Evolutionary conservation across 2,888 invertebrate species (phyloP), one percentile per base, ranked within the genome.

Genomic region (Hirtodrosophila confusa): DNA sequence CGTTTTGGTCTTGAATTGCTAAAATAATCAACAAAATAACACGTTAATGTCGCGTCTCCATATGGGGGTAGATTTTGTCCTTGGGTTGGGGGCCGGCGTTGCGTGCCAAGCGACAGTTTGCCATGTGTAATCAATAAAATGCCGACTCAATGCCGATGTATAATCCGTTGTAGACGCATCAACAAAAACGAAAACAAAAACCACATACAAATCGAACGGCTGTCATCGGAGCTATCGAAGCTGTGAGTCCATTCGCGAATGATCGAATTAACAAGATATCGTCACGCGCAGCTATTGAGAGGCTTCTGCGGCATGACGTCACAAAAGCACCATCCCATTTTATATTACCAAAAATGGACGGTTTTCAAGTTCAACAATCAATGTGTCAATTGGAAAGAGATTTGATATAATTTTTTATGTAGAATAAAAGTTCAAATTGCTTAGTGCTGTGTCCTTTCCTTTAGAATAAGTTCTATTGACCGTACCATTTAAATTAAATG

Each of bases 1-100:
- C 54, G 58, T 57, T 72, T 64, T 86, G 80, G 67, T 84, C 80
- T 80, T 84, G 80, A 86, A 75, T 72, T 76, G 47, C 58, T 23
- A 43, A 41, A 11, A 55, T 17, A 56, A 67, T 62, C 43, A 43
- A 45, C 36, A 23, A 41, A 55, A 48, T 49, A 31, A 12, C 55
- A 47, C 62, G 71, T 58, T 82, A 75, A 65, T 63, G 54, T 68
- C 61, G 75, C 51, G 53, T 75, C 51, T 48, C 87, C 75, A 70
- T 84, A 75, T 70, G 53, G 50, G 60, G 64, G 74, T 71, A 55
- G 54, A 23, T 65, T 6, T 61, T 80, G 87, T 86, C 82, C 82
- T 82, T 82, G 82, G 78, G 55, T 64, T 82, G 72, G 76, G 76
- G 82, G 87, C 72, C 87, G 72, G 87, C 82, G 53, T 85, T 57